Evolutionary conservation across 2,797 vertebrate species (phyloP), one percentile per base, ranked within the genome.

Genomic region (Lagodon rhomboides): DNA sequence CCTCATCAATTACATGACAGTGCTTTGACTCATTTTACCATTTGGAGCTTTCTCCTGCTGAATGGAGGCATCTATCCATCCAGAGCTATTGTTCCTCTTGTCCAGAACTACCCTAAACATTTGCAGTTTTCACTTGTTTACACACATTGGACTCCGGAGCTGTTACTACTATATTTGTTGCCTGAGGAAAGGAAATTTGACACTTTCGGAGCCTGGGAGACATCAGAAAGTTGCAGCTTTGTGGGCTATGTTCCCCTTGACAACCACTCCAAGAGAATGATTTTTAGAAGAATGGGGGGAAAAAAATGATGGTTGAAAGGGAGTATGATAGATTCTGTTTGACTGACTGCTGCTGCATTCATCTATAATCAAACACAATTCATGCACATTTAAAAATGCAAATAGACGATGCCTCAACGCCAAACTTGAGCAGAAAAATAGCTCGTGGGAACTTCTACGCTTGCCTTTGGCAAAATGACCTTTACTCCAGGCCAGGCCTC

Each of bases 141-240:
- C 63, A 67, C 70, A 70, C 51, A 59, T 38, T 30, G 47, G 15
- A 60, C 66, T 68, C 46, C 53, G 18, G 78, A 60, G 58, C 22
- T 60, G 44, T 5, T 17, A 2, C 63, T 55, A 22, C 18, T 55
- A 20, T 63, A 64, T 84, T 30, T 80, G 60, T 58, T 67, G 79
- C 83, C 80, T 15, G 59, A 71, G 79, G 79, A 77, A 82, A 81
- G 49, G 84, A 41, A 79, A 61, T 38, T 68, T 77, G 65, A 77
- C 49, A 56, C 70, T 68, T 68, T 9, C 38, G 70, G 66, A 65
- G 54, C 73, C 69, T 34, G 7, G 44, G 30, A 78, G 71, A 83
- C 65, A 63, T 80, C 53, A 47, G 34, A 72, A 80, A 64, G 79
- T 73, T 77, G 34, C 20, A 23, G 76, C 75, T 80, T 81, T 77